Percentiles rank a stretch among this genome's conserved stretches.
Evolutionary conservation across 2,113 vertebrate species (phyloP).

Genomic region (Coptodon rendalli): DNA sequence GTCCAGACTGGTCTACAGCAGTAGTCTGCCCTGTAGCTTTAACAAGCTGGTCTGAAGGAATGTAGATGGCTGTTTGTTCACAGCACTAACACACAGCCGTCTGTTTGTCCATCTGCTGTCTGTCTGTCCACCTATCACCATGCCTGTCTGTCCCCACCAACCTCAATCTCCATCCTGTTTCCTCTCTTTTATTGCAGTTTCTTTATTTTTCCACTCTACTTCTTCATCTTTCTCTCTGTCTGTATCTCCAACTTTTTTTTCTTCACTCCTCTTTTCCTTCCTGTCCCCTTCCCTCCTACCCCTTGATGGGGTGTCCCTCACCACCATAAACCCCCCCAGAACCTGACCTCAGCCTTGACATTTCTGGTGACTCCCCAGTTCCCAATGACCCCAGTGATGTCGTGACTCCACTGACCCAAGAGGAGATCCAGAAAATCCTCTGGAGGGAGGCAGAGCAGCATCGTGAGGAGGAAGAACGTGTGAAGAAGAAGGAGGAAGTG

Average conservation of each 20-base stretch:
- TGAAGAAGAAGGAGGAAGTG: constrained; percentile 49
- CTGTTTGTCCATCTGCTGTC: background rate
- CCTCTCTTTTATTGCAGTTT: background rate
- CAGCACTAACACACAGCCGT: constrained; percentile 32
- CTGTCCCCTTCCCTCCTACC: background rate
- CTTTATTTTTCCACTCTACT: background rate
- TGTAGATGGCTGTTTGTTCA: background rate
- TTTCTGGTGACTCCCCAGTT: constrained; percentile 84
- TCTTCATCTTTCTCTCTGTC: background rate
- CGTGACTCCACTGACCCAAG: constrained; percentile 17
- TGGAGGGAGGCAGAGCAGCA: constrained; percentile 56
- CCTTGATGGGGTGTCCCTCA: constrained; percentile 22
- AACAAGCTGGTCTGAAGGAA: constrained; percentile 3
- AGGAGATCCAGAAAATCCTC: constrained; percentile 51
- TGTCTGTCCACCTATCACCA: background rate
- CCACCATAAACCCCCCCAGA: constrained; percentile 15
- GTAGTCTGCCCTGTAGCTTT: constrained; percentile 17
- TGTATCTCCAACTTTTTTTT: background rate
- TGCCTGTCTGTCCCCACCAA: background rate
- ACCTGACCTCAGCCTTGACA: constrained; percentile 72
- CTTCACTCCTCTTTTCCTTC: background rate
- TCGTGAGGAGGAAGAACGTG: constrained; percentile 44
- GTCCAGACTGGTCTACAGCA: constrained; percentile 27
- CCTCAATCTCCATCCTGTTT: background rate
- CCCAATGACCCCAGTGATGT: constrained; percentile 53